A percentile compares a stretch with the other conserved stretches of the same genome.
phyloP scores from a whole-genome alignment of 2,113 vertebrate genomes.

The Centropristis striata region DNA sequence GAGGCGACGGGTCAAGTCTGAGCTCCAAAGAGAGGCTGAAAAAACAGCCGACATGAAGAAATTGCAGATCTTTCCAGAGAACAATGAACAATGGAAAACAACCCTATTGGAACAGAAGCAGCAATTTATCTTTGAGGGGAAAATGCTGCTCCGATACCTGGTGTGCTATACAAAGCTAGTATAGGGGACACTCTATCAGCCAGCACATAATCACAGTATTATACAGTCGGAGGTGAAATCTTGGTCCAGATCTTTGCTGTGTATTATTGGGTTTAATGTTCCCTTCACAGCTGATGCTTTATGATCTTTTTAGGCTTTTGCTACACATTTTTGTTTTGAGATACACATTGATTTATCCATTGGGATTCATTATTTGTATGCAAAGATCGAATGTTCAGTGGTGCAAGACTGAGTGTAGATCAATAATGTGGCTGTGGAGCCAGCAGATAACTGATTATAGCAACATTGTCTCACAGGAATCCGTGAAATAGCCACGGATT shows the following conservation, averaged over 20 bases:
- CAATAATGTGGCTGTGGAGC: not conserved
- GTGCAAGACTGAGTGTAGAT: not conserved
- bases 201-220: not conserved
- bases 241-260: not conserved
- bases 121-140: not conserved
- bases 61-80: not conserved
- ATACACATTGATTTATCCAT: not conserved
- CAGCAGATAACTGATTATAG: not conserved
- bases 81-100: not conserved
- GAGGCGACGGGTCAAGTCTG: not conserved
- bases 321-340: not conserved
- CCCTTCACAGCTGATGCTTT: not conserved
- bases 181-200: not conserved
- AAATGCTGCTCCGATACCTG: not conserved
- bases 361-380: conserved; percentile 2
- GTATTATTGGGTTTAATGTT: not conserved
- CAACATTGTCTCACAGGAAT: too few relatives aligned
- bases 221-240: not conserved
- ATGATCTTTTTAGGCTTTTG: not conserved
- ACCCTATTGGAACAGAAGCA: not conserved
- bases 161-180: not conserved
- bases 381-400: not conserved
- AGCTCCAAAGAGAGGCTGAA: not conserved
- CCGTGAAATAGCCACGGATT: too few relatives aligned
- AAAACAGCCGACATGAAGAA: not conserved